Percentiles rank a stretch among this genome's conserved stretches.
Conservation (phyloP, 2,113 vertebrate genomes). For the Rhinopomastus cyanomelas region DNA sequence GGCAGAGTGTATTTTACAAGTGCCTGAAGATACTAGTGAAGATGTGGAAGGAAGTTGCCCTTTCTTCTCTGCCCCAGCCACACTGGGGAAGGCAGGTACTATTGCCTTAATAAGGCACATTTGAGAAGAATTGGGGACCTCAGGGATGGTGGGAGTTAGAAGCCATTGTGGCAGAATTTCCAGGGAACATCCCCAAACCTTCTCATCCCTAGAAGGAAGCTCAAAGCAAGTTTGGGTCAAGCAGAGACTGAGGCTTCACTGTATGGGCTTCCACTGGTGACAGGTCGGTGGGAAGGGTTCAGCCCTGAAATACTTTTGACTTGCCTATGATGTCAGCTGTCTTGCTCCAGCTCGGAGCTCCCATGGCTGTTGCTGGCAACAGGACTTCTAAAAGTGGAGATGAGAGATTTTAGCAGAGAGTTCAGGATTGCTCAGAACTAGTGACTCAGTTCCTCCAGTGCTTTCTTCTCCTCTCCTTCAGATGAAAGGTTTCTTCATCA, state of each 20-base stretch:
- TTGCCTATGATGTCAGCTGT: background rate
- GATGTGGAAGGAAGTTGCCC: accelerated
- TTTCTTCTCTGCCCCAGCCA: background rate
- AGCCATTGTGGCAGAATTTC: background rate
- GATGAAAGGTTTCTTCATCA: slow-evolving; percentile 1
- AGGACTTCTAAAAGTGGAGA: background rate
- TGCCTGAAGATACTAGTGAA: background rate
- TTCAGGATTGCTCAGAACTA: slow-evolving; percentile 43
- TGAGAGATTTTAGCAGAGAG: background rate
- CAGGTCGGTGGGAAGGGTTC: background rate
- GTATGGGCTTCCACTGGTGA: background rate
- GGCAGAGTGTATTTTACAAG: background rate
- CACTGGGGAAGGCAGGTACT: background rate
- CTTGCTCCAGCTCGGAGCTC: background rate
- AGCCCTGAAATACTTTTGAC: slow-evolving; percentile 16
- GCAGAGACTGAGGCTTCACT: background rate
- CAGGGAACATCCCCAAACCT: background rate
- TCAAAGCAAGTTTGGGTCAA: background rate
- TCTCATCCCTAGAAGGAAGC: background rate
- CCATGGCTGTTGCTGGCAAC: background rate
- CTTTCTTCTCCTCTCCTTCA: background rate
- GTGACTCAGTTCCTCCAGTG: slow-evolving; percentile 36
- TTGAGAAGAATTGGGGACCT: background rate
- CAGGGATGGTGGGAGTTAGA: background rate
- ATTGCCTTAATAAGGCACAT: background rate